Conservation (phyloP, 2,113 vertebrate species). For the Gallinago undulata region DNA sequence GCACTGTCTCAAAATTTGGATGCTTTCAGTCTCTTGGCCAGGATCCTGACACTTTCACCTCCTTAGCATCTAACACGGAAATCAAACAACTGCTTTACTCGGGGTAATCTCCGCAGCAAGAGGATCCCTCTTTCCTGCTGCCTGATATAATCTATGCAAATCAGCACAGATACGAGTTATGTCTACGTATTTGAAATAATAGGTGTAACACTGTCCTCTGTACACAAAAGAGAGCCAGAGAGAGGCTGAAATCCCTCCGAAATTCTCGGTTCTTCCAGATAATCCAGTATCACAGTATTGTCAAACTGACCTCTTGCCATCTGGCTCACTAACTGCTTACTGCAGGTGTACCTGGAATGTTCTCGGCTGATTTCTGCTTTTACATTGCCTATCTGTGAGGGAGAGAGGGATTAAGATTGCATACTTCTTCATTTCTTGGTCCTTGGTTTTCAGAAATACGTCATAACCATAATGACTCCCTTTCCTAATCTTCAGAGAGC, state of each 20-base stretch:
- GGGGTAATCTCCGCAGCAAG: neutral
- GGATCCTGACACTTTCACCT: neutral
- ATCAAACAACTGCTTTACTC: neutral
- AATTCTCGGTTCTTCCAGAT: neutral
- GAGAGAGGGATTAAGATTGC: neutral
- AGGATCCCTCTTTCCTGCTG: neutral
- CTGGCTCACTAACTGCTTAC: neutral
- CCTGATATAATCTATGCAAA: neutral
- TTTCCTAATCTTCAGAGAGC: neutral
- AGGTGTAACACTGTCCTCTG: neutral
- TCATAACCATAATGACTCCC: neutral
- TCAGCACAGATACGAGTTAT: neutral
- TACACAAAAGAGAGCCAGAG: neutral
- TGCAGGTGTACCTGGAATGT: neutral
- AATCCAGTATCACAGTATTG: neutral
- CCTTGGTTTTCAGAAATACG: neutral
- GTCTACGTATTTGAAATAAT: neutral
- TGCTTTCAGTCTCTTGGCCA: neutral
- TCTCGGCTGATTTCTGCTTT: neutral
- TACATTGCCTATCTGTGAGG: neutral
- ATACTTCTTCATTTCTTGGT: neutral
- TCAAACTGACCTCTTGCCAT: neutral
- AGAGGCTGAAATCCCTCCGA: neutral
- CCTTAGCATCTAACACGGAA: rapidly evolving
- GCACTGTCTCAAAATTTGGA: neutral